phyloP scores from a whole-genome alignment of 92 coral and sea anemone species.

The Muricea muricata region DNA sequence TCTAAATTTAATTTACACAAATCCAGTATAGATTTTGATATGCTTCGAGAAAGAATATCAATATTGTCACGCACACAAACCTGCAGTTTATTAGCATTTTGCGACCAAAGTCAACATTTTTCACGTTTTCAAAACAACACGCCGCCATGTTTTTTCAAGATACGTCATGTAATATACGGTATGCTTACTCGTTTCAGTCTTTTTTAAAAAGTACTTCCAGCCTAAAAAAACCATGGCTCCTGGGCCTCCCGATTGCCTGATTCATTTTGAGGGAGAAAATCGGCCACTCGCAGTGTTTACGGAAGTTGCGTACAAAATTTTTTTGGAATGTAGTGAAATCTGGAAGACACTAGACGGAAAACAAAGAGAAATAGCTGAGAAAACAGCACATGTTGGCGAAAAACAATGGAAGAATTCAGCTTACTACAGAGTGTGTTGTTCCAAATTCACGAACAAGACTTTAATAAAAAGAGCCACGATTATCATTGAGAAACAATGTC shows the following conservation, averaged over 20 bases:
- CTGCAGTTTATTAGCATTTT: not conserved
- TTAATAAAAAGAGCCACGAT: no score
- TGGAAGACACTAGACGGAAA: slow-evolving; percentile 12
- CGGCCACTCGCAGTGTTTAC: not conserved
- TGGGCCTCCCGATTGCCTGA: not conserved
- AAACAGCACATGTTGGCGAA: no score
- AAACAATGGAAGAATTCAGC: no score
- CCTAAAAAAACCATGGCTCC: slow-evolving; percentile 11
- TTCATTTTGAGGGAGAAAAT: slow-evolving; percentile 2
- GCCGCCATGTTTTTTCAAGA: not conserved
- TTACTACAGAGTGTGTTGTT: no score
- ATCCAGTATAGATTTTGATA: not conserved
- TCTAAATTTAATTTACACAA: not conserved
- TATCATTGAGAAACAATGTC: no score
- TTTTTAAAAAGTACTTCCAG: no score
- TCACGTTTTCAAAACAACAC: not conserved
- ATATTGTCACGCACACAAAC: not conserved
- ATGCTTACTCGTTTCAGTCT: no score
- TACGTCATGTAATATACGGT: no score
- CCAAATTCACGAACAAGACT: no score
- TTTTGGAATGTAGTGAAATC: slow-evolving; percentile 25
- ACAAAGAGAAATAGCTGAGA: slow-evolving; percentile 5
- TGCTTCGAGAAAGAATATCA: not conserved
- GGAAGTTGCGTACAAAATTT: not conserved
- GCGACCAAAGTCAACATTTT: not conserved